Conservation (phyloP, 2,797 vertebrate genomes). For the Silurus aristotelis region DNA sequence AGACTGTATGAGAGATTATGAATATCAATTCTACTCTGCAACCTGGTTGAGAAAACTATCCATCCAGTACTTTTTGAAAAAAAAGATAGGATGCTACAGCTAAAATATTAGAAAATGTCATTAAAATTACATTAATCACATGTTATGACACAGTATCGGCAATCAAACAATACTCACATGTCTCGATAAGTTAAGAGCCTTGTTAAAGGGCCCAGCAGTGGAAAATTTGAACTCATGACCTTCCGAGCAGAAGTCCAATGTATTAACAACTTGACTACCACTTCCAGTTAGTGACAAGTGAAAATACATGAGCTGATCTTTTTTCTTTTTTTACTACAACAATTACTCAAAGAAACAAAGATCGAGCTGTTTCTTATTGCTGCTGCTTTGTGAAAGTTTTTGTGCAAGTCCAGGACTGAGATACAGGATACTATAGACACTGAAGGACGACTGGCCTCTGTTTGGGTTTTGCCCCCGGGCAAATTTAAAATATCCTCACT, state of each 20-base stretch:
- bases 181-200: too few species aligned
- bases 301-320: constrained; percentile 17
- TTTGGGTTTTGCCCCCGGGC: not conserved
- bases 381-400: constrained; percentile 30
- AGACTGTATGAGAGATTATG: not conserved
- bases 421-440: not conserved
- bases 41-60: not conserved
- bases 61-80: not conserved
- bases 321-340: constrained; percentile 32
- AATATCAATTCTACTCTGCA: not conserved
- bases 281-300: not conserved
- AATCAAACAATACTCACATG: too few species aligned
- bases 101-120: not conserved
- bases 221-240: too few species aligned
- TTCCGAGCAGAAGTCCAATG: too few species aligned
- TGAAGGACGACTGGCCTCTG: not conserved
- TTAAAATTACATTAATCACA: not conserved
- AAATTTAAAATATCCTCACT: not conserved
- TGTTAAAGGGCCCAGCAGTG: too few species aligned
- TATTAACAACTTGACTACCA: too few species aligned
- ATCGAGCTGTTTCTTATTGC: constrained; percentile 41
- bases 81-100: not conserved
- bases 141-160: too few species aligned
- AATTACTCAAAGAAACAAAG: constrained; percentile 50
- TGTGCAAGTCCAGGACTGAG: constrained; percentile 1